phyloP scores from a whole-genome alignment of 1,140 invertebrate genomes.

The Melipona quadrifasciata region DNA sequence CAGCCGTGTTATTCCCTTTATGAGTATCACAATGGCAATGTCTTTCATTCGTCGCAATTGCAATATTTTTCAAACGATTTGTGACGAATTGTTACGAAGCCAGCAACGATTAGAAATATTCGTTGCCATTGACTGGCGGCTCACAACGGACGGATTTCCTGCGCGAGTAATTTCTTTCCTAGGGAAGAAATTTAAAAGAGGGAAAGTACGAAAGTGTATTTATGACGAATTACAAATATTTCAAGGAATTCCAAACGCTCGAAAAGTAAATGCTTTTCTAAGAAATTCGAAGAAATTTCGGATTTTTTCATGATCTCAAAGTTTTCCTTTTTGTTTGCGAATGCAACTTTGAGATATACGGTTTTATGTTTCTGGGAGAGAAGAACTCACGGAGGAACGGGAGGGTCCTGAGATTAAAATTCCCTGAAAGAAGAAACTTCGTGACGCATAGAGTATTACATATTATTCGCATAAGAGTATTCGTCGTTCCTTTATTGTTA shows the following conservation, averaged over 20 bases:
- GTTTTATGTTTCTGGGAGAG: neutral
- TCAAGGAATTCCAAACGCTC: too few relatives aligned
- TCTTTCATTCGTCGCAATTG: neutral
- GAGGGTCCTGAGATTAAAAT: neutral
- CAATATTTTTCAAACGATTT: neutral
- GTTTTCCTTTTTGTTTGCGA: neutral
- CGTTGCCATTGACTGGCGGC: neutral
- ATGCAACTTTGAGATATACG: too few relatives aligned
- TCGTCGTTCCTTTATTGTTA: neutral
- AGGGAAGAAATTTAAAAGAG: neutral
- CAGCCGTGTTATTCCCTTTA: neutral
- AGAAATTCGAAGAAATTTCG: neutral
- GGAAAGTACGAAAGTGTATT: neutral
- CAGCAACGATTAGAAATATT: neutral
- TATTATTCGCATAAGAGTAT: too few relatives aligned
- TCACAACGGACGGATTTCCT: neutral
- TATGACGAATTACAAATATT: neutral
- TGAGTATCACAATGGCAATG: neutral
- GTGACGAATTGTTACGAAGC: neutral
- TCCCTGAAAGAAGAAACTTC: neutral
- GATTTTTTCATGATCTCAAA: neutral
- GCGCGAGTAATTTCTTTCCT: neutral
- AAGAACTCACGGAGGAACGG: neutral
- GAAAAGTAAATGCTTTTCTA: neutral
- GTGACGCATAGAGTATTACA: neutral